Evolutionary conservation across 2,113 vertebrate species (phyloP), one percentile per base, ranked within the genome.

Genomic region (Eurypyga helias): DNA sequence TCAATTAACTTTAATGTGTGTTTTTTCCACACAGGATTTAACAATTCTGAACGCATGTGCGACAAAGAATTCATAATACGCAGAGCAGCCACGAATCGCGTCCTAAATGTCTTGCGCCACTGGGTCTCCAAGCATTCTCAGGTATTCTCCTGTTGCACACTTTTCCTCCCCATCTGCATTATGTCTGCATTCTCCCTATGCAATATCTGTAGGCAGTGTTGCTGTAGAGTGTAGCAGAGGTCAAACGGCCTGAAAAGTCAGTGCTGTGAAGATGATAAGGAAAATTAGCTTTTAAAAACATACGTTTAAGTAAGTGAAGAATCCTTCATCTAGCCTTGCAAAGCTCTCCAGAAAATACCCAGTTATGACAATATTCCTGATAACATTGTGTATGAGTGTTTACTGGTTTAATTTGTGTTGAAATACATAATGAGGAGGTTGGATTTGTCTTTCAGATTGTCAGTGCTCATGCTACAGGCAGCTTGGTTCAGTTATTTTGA

Each of bases 1-100:
- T 58, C 43, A 49, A 8, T 5, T 76, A 77, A 87, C 55, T 65
- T 83, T 87, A 49, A 61, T 33, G 5, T 71, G 55, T 96, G 69
- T 93, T 91, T 96, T 69, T 71, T 76, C 54, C 58, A 33, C 93
- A 15, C 96, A 99, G 99, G 99, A 62, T 99, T 99, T 97, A 99
- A 98, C 97, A 99, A 98, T 96, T 98, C 98, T 3, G 99, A 99
- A 97, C 98, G 99, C 96, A 99, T 97, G 43, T 99, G 99, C 3
- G 99, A 99, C 98, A 99, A 99, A 97, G 99, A 99, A 91, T 99
- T 99, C 95, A 99, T 99, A 98, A 99, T 99, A 85, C 99, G 99
- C n/a, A 98, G 99, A 93, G 99, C 99, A 17, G 99, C 99, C 87
- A 99, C 99, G 17, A 99, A 99, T 96, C 98, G 99, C 31, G 99